Conservation (phyloP, 2,888 invertebrate genomes). For the Gari tellinella region DNA sequence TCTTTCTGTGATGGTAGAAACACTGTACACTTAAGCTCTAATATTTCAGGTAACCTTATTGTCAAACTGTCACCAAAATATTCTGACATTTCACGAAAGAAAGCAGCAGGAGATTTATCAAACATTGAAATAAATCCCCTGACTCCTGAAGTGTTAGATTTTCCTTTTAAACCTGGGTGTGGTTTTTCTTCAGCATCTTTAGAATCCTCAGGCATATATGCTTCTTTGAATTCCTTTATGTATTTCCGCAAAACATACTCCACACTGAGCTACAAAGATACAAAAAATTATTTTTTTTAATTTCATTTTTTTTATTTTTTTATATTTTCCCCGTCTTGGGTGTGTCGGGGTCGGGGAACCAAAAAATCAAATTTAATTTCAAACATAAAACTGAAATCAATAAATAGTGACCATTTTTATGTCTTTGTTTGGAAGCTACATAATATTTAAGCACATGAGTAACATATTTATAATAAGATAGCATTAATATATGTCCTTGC, state of each 20-base stretch:
- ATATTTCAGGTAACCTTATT: slow-evolving; percentile 72
- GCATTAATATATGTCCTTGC: too few relatives aligned
- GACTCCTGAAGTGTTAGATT: slow-evolving; percentile 11
- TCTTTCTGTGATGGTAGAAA: slow-evolving; percentile 68
- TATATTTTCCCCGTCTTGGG: too few relatives aligned
- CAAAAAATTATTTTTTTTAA: not conserved
- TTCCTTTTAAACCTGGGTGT: slow-evolving; percentile 5
- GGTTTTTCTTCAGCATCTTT: not conserved
- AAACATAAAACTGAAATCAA: too few relatives aligned
- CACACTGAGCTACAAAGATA: slow-evolving; percentile 69
- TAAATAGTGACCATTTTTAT: too few relatives aligned
- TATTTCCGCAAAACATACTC: slow-evolving; percentile 69
- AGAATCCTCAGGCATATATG: slow-evolving; percentile 31
- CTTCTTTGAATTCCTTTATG: slow-evolving; percentile 64
- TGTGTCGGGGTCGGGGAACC: too few relatives aligned
- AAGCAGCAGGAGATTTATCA: slow-evolving; percentile 56
- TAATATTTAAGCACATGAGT: too few relatives aligned
- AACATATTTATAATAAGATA: too few relatives aligned
- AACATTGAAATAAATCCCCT: slow-evolving; percentile 51
- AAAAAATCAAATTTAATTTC: too few relatives aligned
- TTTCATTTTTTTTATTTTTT: not conserved
- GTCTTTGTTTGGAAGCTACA: too few relatives aligned
- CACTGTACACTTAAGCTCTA: slow-evolving; percentile 61
- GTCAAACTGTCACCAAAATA: slow-evolving; percentile 83
- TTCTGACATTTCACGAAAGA: slow-evolving; percentile 79